A percentile compares a stretch with the other conserved stretches of the same genome.
Evolutionary conservation across 2,797 vertebrate species (phyloP).

Genomic region (Sebastolobus altivelis): DNA sequence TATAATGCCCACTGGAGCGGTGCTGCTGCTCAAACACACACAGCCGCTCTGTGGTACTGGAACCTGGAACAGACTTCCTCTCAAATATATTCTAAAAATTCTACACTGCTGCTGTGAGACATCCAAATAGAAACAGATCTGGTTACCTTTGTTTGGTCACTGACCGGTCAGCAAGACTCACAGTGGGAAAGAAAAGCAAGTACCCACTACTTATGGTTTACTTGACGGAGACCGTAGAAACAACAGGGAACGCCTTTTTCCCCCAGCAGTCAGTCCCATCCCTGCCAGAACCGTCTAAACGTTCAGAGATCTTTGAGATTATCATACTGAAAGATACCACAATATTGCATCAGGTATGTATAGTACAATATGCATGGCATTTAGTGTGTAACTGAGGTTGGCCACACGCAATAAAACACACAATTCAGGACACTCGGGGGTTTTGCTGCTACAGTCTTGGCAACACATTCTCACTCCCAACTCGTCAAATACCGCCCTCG

Average conservation of each 20-base stretch:
- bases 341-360: not conserved
- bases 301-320: not conserved
- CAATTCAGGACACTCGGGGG: not conserved
- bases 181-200: slow-evolving; percentile 34
- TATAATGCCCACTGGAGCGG: slow-evolving; percentile 48
- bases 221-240: slow-evolving; percentile 21
- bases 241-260: not conserved
- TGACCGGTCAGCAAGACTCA: slow-evolving; percentile 49
- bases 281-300: not conserved
- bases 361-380: not conserved
- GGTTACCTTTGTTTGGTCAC: slow-evolving; percentile 62
- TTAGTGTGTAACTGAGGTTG: not conserved
- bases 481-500: no score
- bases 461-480: no score
- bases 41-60: slow-evolving; percentile 47
- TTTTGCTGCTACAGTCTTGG: not conserved
- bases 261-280: not conserved
- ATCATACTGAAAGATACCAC: not conserved
- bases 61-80: slow-evolving; percentile 44
- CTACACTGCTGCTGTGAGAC: slow-evolving; percentile 35
- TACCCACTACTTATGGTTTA: slow-evolving; percentile 36
- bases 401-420: not conserved
- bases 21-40: slow-evolving; percentile 59
- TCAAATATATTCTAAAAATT: slow-evolving; percentile 54
- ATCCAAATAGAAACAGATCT: slow-evolving; percentile 66